Evolutionary conservation across 2,113 vertebrate genomes (phyloP).

Genomic region (Pluvianellus socialis): DNA sequence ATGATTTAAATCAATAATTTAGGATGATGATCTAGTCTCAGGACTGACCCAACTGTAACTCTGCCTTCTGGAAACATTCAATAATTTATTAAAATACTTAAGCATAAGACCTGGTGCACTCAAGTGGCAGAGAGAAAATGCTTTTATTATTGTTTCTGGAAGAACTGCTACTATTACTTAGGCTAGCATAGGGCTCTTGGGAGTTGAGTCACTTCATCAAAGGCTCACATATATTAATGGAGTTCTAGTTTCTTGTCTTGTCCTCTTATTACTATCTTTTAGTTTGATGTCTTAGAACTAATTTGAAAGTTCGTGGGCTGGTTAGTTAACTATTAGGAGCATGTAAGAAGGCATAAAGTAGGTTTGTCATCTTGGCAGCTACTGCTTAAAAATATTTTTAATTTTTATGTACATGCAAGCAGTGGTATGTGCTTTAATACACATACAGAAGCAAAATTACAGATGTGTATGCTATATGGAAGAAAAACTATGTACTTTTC

Average conservation of each 20-base stretch:
- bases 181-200: neutral
- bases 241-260: neutral
- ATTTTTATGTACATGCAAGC: neutral
- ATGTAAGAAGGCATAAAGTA: neutral
- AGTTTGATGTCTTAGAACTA: neutral
- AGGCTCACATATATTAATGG: neutral
- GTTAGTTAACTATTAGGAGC: neutral
- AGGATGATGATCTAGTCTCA: conserved; percentile 46
- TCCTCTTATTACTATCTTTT: neutral
- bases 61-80: conserved; percentile 28
- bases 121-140: conserved; percentile 17
- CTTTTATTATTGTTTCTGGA: conserved; percentile 41
- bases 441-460: neutral
- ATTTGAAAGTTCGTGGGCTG: neutral
- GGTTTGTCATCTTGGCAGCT: neutral
- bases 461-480: neutral
- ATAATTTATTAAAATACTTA: conserved; percentile 56
- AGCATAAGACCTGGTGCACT: neutral
- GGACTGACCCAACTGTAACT: conserved; percentile 16
- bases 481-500: neutral
- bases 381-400: neutral
- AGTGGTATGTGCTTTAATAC: neutral
- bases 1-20: conserved; percentile 36
- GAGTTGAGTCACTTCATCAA: conserved; percentile 29
- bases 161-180: neutral